Evolutionary conservation across 2,797 vertebrate genomes (phyloP).

Genomic region (Anas acuta): DNA sequence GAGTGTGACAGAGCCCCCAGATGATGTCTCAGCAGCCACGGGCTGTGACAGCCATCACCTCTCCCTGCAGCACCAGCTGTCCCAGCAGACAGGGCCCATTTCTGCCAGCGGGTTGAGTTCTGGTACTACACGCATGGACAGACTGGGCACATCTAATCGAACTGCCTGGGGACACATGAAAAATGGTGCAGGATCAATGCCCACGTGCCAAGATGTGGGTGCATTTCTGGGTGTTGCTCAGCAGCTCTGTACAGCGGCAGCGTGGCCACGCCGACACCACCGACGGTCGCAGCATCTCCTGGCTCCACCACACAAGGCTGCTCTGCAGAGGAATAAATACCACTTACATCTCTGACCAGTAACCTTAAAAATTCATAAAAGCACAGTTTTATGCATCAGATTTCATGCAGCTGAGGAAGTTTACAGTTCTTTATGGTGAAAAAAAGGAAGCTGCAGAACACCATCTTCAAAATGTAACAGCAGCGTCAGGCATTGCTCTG

Average conservation of each 20-base stretch:
- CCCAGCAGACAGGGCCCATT: fast-evolving
- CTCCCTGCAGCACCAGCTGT: neutral
- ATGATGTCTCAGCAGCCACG: fast-evolving
- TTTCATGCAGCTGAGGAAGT: neutral
- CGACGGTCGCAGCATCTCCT: neutral
- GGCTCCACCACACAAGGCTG: neutral
- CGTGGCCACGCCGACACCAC: neutral
- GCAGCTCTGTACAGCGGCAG: neutral
- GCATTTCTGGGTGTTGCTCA: neutral
- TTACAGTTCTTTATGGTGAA: neutral
- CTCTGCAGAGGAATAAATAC: neutral
- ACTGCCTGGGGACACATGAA: neutral
- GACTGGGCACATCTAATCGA: neutral
- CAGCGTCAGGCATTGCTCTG: neutral
- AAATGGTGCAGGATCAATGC: neutral
- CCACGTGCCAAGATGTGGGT: fast-evolving
- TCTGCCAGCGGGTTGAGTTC: fast-evolving
- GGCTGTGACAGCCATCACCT: neutral
- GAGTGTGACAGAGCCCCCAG: neutral
- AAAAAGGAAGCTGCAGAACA: neutral
- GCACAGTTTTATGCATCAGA: neutral
- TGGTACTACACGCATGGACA: neutral
- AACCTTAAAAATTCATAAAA: slow-evolving; percentile 16
- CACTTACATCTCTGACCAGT: neutral
- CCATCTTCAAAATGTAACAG: neutral